Percentiles rank a stretch among this genome's conserved stretches.
These are phyloP conservation scores for Paracentrotus lividus DNA, from an alignment of 53 echinoderm and acorn worm genomes.

Conservation along the genomic window DNA sequence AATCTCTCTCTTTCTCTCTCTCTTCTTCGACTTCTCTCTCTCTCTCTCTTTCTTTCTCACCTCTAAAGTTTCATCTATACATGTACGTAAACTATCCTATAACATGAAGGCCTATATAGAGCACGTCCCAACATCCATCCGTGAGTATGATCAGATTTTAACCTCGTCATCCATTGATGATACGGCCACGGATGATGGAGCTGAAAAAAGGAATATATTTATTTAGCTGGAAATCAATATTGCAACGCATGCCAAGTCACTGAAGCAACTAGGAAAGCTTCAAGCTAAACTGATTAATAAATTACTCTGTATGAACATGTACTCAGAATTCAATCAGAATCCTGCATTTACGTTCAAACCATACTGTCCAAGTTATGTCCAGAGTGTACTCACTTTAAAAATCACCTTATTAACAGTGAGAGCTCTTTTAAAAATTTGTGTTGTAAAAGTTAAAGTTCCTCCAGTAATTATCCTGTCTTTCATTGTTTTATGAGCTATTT, in stretches of 20 bases:
- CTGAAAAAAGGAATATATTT: conserved; percentile 1
- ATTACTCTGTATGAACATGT: not conserved
- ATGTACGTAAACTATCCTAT: not conserved
- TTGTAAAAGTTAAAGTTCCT: too few relatives aligned
- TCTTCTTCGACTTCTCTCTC: not conserved
- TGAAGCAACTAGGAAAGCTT: not conserved
- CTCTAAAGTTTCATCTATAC: not conserved
- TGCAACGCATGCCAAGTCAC: conserved; percentile 30
- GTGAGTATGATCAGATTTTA: too few relatives aligned
- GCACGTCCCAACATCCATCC: not conserved
- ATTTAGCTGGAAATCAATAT: conserved; percentile 56
- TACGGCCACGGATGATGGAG: not conserved
- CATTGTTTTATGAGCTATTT: too few relatives aligned
- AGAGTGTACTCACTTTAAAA: not conserved
- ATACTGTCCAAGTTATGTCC: too few relatives aligned
- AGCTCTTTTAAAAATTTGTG: too few relatives aligned
- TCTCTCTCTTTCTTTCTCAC: not conserved
- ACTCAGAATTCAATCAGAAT: conserved; percentile 7
- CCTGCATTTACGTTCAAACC: not conserved
- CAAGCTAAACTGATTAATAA: conserved; percentile 6
- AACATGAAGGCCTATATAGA: too few relatives aligned
- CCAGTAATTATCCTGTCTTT: too few relatives aligned
- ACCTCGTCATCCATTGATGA: not conserved
- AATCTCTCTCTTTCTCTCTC: not conserved
- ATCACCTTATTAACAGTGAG: too few relatives aligned